These are phyloP conservation scores for Thaleichthys pacificus DNA, from an alignment of 2,797 vertebrate species.

Conservation along the genomic window DNA sequence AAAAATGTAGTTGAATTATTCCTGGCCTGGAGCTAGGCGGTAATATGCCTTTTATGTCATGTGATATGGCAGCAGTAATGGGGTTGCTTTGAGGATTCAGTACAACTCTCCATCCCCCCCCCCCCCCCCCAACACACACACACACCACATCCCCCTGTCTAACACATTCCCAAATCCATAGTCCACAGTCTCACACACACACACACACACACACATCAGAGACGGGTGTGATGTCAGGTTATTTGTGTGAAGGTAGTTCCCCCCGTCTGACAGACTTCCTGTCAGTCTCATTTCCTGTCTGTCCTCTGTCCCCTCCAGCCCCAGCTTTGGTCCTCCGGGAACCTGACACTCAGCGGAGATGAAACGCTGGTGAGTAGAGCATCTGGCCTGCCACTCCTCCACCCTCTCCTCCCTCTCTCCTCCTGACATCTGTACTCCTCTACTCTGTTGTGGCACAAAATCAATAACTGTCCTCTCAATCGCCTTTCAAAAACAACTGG, in stretches of 20 bases:
- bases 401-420: slow-evolving; percentile 4
- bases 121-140: too few relatives aligned
- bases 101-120: background rate
- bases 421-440: slow-evolving; percentile 30
- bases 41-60: background rate
- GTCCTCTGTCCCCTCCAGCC: slow-evolving; percentile 20
- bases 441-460: slow-evolving; percentile 19
- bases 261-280: too few relatives aligned
- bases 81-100: slow-evolving; percentile 7
- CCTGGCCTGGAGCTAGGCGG: background rate
- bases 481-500: slow-evolving; percentile 8
- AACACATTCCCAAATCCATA: too few relatives aligned
- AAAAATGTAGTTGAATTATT: background rate
- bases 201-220: too few relatives aligned
- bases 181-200: too few relatives aligned
- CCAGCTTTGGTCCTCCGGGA: slow-evolving; percentile 26
- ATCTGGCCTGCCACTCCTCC: slow-evolving; percentile 15
- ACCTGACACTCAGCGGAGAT: slow-evolving; percentile 30
- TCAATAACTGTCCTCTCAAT: slow-evolving; percentile 18
- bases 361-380: slow-evolving; percentile 33
- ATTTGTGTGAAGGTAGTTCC: too few relatives aligned
- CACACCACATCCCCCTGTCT: too few relatives aligned
- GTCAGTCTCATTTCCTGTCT: slow-evolving; percentile 6
- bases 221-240: too few relatives aligned
- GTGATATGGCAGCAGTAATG: background rate